Percentiles rank a stretch among this genome's conserved stretches.
These are phyloP conservation scores for Carlito syrichta DNA, from an alignment of 2,113 vertebrate genomes.

Conservation along the genomic window DNA sequence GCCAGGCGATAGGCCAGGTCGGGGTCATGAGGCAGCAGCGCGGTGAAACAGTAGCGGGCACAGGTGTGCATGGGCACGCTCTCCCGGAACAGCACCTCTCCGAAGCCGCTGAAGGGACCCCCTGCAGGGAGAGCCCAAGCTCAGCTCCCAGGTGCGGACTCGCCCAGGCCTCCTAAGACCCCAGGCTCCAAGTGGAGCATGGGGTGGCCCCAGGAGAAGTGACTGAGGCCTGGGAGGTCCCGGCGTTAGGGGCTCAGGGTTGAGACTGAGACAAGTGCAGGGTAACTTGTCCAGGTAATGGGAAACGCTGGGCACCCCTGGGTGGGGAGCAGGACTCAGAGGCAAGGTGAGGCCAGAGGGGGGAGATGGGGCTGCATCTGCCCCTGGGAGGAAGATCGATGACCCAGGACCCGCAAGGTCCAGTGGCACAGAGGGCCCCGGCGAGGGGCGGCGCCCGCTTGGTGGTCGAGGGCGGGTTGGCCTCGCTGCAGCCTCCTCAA, in stretches of 20 bases:
- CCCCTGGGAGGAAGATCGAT: fast-evolving
- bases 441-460: no score
- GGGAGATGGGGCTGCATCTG: not conserved
- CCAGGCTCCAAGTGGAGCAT: not conserved
- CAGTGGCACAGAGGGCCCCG: not conserved
- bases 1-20: constrained; percentile 81
- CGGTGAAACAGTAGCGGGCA: constrained; percentile 79
- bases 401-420: not conserved
- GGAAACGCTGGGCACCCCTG: not conserved
- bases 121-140: constrained; percentile 55
- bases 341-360: not conserved
- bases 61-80: constrained; percentile 83
- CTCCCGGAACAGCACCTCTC: constrained; percentile 80
- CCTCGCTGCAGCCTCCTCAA: not conserved
- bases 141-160: not conserved
- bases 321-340: not conserved
- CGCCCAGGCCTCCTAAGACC: no score
- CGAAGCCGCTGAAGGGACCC: constrained; percentile 82
- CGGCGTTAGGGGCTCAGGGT: not conserved
- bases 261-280: not conserved
- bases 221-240: not conserved
- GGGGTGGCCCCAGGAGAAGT: not conserved
- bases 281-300: not conserved
- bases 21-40: constrained; percentile 79
- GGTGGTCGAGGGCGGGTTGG: no score